Base-by-base conservation (phyloP, 2,113 vertebrate genomes). In the Chloebia gouldiae region DNA sequence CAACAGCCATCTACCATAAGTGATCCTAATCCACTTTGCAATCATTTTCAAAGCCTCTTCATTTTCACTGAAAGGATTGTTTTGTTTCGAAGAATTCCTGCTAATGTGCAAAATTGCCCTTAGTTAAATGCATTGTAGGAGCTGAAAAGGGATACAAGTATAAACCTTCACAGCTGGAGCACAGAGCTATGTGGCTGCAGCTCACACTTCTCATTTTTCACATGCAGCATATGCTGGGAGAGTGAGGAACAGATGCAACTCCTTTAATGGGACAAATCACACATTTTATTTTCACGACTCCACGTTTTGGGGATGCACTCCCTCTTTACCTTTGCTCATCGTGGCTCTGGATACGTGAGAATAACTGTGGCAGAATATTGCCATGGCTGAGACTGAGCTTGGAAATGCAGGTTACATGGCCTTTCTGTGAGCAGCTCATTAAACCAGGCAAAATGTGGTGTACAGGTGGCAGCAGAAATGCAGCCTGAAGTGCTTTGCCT, bases 11-110 rank as follows among this genome's bases (percentile, higher is more conserved):
- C 90, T 79, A 59, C 86, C 31, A 33, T 95, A 94, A 96, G 84
- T 92, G 84, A 95, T 96, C 92, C 84, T 96, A 96, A 97, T 96
- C 91, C 66, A 96, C 92, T 96, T 92, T 81, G 89, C 84, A 96
- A 91, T 97, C 89, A 92, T 94, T 95, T 96, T 87, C 86, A 96
- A 93, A 96, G 72, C 81, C 81, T 94, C 94, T 96, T 97, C 91
- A 90, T 97, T 96, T 96, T 91, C 70, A 13, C 70, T 97, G 91
- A 95, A 96, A 94, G 51, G 86, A 92, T 86, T 91, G 87, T 94
- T 97, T 93, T 85, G 59, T 96, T 86, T 93, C 75, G 63, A 97
- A 96, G 93, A 96, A 95, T 96, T 95, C 93, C 85, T 95, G 72
- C 86, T 96, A 97, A 96, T 92, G 94, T 83, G 82, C 73, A 75